phyloP scores from a whole-genome alignment of 2,888 invertebrate genomes.

The Lacanobia oleracea region DNA sequence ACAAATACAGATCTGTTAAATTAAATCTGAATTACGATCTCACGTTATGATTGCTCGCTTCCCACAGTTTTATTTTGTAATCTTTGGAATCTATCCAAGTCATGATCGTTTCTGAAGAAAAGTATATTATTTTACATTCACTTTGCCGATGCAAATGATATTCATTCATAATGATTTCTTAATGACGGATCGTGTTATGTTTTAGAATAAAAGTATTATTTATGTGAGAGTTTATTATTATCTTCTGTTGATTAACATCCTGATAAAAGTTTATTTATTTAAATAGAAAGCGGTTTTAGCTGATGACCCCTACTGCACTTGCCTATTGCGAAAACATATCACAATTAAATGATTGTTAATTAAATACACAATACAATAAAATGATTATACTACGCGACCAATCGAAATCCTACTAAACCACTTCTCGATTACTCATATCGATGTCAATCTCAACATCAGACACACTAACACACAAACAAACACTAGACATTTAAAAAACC shows the following conservation, averaged over 20 bases:
- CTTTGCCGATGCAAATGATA: conserved; percentile 58
- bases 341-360: not conserved
- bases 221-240: conserved; percentile 56
- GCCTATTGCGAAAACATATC: not conserved
- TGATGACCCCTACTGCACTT: not conserved
- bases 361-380: conserved; percentile 1
- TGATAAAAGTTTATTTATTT: conserved; percentile 49
- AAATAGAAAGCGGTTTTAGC: conserved; percentile 40
- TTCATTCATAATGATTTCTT: conserved; percentile 61
- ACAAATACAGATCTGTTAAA: conserved; percentile 39
- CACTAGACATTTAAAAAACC: conserved; percentile 25
- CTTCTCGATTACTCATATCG: conserved; percentile 44
- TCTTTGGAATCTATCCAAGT: conserved; percentile 60
- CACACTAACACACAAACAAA: conserved; percentile 53
- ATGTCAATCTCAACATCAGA: conserved; percentile 49
- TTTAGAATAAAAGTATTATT: conserved; percentile 45
- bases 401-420: conserved; percentile 41
- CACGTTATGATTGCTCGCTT: conserved; percentile 28
- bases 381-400: not conserved
- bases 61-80: conserved; percentile 50
- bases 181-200: conserved; percentile 46
- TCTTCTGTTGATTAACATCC: conserved; percentile 50
- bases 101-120: conserved; percentile 38
- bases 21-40: conserved; percentile 37
- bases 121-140: conserved; percentile 60